These are phyloP conservation scores for Morinoia aosen DNA, from an alignment of 2,888 invertebrate species.

Conservation along the genomic window DNA sequence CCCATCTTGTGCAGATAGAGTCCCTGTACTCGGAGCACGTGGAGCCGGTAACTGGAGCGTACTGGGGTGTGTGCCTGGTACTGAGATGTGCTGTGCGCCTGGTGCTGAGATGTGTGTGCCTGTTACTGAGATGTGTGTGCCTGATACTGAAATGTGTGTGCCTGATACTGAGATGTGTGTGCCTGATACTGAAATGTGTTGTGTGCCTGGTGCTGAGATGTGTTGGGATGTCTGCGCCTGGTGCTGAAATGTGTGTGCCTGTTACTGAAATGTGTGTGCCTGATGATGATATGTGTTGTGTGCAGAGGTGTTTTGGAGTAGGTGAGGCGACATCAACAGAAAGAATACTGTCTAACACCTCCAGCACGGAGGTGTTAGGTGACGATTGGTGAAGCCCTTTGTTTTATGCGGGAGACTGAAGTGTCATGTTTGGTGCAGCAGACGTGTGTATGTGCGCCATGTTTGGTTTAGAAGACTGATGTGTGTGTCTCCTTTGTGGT, in stretches of 20 bases:
- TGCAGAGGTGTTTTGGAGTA: background rate
- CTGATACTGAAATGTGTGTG: background rate
- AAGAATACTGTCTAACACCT: no score
- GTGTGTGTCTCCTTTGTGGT: background rate
- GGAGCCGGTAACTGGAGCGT: conserved; percentile 7
- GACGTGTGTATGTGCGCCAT: background rate
- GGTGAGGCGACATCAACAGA: no score
- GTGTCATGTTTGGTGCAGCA: no score
- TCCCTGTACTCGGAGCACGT: conserved; percentile 8
- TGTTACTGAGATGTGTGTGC: no score
- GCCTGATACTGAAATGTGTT: no score
- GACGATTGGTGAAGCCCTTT: no score
- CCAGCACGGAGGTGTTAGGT: no score
- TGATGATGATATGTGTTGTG: background rate
- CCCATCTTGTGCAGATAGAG: conserved; percentile 29
- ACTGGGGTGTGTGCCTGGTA: background rate
- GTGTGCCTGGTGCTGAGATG: background rate
- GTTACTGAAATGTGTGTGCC: no score
- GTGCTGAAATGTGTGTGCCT: background rate
- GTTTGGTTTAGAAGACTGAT: background rate
- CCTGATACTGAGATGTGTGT: background rate
- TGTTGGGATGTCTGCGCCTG: background rate
- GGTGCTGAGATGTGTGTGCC: background rate
- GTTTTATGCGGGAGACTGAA: no score
- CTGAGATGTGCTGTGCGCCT: background rate